Conservation (phyloP, 2,113 vertebrate species). For the Alosa alosa region DNA sequence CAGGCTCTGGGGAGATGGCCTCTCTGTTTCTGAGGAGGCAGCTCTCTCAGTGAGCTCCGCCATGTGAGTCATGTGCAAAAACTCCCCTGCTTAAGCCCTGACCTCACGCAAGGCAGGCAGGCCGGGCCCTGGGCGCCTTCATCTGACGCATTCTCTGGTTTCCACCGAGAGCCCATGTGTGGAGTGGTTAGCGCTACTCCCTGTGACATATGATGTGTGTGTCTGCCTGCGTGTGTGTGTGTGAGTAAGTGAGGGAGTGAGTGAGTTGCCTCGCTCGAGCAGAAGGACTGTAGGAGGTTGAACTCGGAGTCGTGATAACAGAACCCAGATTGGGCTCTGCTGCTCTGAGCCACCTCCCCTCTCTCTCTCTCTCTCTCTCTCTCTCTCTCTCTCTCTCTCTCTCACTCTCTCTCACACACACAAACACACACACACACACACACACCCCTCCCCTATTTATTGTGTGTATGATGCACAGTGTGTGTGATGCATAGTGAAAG, state of each 20-base stretch:
- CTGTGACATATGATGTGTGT: neutral
- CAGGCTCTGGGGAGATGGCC: neutral
- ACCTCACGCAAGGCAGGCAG: neutral
- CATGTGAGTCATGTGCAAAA: neutral
- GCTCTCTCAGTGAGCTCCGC: neutral
- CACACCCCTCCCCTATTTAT: neutral
- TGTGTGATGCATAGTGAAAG: neutral
- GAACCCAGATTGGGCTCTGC: neutral
- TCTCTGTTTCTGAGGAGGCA: neutral
- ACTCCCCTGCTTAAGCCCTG: neutral
- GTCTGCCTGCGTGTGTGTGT: neutral
- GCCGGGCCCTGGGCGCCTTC: neutral
- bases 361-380: neutral
- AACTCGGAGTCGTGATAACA: neutral
- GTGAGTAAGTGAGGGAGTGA: neutral
- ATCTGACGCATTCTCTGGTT: neutral
- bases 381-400: neutral
- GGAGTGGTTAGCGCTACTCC: neutral
- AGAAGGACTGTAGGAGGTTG: constrained; percentile 17
- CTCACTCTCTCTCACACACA: neutral
- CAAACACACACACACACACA: neutral
- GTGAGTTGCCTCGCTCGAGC: neutral
- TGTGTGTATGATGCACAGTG: neutral
- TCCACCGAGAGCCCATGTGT: neutral
- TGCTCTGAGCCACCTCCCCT: neutral